Evolutionary conservation across 2,888 invertebrate species (phyloP).

Genomic region (Hirudinaria manillensis): DNA sequence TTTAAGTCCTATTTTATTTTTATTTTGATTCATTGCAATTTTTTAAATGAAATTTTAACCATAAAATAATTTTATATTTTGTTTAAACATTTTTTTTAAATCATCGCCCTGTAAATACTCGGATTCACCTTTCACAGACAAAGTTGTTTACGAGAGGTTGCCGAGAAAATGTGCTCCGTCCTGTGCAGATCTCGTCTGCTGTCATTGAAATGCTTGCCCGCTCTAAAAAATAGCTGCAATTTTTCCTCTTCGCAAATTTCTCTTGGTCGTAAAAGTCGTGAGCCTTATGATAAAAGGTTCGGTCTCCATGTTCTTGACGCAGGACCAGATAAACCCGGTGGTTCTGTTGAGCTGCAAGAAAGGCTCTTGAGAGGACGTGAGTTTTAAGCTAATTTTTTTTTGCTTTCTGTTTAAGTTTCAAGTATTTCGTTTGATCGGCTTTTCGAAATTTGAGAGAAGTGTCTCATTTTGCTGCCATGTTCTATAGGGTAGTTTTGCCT

Average conservation of each 20-base stretch:
- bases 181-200: slow-evolving; percentile 9
- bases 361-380: slow-evolving; percentile 20
- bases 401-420: not conserved
- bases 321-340: slow-evolving; percentile 33
- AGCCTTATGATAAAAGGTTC: slow-evolving; percentile 35
- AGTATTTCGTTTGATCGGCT: not conserved
- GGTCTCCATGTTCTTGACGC: slow-evolving; percentile 35
- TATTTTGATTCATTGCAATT: not conserved
- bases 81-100: not conserved
- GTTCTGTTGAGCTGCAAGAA: slow-evolving; percentile 28
- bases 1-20: not conserved
- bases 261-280: slow-evolving; percentile 29
- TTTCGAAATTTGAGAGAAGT: not conserved
- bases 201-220: too few species aligned
- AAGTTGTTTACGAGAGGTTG: too few species aligned
- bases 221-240: not conserved
- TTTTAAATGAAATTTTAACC: not conserved
- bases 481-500: too few species aligned
- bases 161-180: not conserved
- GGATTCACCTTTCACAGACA: too few species aligned
- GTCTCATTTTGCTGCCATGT: too few species aligned
- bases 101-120: not conserved
- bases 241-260: slow-evolving; percentile 23
- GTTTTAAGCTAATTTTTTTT: slow-evolving; percentile 19
- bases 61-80: not conserved